phyloP scores from a whole-genome alignment of 2,888 invertebrate species.

The Eupelmus urozonus region DNA sequence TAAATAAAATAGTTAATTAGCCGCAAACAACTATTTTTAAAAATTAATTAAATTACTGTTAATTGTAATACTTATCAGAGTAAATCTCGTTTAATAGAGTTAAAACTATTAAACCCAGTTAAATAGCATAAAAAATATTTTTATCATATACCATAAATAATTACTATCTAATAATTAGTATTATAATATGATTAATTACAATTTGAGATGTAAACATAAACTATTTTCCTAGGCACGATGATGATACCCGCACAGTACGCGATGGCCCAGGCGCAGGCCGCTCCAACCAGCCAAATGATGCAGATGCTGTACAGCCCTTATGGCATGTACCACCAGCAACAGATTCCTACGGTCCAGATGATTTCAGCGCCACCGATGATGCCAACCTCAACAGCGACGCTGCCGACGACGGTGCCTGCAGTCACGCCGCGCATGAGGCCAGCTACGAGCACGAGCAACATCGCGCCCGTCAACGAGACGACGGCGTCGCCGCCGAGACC shows the following conservation, averaged over 20 bases:
- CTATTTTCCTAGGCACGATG: slow-evolving; percentile 72
- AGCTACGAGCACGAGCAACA: slow-evolving; percentile 56
- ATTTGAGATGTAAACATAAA: no score
- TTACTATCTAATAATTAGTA: no score
- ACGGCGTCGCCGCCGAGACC: slow-evolving; percentile 32
- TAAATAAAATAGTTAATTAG: no score
- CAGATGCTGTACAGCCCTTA: slow-evolving; percentile 78
- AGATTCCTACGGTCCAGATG: slow-evolving; percentile 78
- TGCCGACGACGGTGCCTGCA: slow-evolving; percentile 67
- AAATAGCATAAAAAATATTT: no score
- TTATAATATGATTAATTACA: no score
- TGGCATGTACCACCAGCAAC: slow-evolving; percentile 79
- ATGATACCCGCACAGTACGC: slow-evolving; percentile 79
- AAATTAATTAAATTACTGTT: no score
- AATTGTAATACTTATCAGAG: no score
- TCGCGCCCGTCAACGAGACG: slow-evolving; percentile 34
- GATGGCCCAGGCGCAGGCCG: slow-evolving; percentile 75
- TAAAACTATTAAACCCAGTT: no score
- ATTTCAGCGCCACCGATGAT: slow-evolving; percentile 75
- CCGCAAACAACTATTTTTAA: no score
- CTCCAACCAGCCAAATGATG: slow-evolving; percentile 79
- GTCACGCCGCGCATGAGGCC: slow-evolving; percentile 61
- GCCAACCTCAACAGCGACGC: slow-evolving; percentile 72
- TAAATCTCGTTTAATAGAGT: no score
- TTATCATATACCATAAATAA: no score